phyloP scores from a whole-genome alignment of 2,113 vertebrate genomes.

The Verasper variegatus region DNA sequence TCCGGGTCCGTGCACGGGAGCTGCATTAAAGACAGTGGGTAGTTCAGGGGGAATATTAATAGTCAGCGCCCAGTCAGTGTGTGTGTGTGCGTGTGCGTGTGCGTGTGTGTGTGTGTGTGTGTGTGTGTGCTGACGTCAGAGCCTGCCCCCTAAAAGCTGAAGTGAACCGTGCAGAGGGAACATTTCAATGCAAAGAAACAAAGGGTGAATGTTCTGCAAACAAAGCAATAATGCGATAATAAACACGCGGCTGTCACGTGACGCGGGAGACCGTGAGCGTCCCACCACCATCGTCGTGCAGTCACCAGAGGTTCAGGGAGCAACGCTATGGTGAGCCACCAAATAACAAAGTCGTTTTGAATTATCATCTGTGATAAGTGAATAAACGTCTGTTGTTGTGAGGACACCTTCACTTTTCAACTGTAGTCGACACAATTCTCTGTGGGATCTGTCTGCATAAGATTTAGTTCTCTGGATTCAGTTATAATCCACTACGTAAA shows the following conservation, averaged over 20 bases:
- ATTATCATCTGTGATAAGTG: too few relatives aligned
- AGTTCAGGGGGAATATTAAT: constrained; percentile 61
- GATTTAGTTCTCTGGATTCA: not conserved
- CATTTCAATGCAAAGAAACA: constrained; percentile 8
- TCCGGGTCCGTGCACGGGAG: constrained; percentile 18
- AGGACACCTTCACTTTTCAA: too few relatives aligned
- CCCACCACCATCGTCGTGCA: too few relatives aligned
- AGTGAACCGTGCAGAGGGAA: constrained; percentile 32
- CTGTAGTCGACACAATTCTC: not conserved
- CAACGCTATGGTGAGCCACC: not conserved
- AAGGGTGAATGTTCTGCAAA: constrained; percentile 11
- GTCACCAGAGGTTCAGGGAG: not conserved
- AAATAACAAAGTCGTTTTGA: too few relatives aligned
- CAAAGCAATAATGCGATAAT: constrained; percentile 7
- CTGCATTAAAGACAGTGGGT: not conserved
- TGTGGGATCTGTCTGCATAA: not conserved
- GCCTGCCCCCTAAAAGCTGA: constrained; percentile 48
- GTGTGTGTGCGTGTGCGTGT: constrained; percentile 36
- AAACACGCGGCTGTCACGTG: constrained; percentile 9
- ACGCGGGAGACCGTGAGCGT: not conserved
- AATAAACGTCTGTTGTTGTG: not conserved
- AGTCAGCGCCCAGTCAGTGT: constrained; percentile 38
- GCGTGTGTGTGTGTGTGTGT: constrained; percentile 41
- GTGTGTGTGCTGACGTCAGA: constrained; percentile 74
- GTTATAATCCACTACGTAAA: not conserved